Evolutionary conservation across 2,113 vertebrate species (phyloP), one percentile per base, ranked within the genome.

Genomic region (Paraplagusia blochii): DNA sequence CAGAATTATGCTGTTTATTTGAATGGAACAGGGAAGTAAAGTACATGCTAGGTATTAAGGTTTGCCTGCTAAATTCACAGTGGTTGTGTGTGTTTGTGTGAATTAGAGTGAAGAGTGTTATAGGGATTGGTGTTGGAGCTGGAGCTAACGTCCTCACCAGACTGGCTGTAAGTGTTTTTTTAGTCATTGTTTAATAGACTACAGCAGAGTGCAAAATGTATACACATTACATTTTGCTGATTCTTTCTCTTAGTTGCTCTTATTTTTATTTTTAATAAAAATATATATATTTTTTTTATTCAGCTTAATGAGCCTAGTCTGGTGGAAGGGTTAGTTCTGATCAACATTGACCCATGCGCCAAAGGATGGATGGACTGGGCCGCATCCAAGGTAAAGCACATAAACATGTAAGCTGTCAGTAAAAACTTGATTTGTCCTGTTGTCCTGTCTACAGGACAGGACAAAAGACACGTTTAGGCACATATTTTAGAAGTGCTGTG

Each of bases 321-420:
- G 45, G 95, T 98, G 39, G 96, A 99, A 63, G 95, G 93, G 39
- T 89, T 99, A 1, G 91, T 98, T 66, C 94, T 98, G 47, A 95
- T 99, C 80, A 96, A 99, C n/a, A 35, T 99, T 9, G 94, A 98
- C 83, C 93, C 95, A 0, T 97, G 94, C 72, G 95, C 94, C 52
- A 97, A 97, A 74, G 95, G 96, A 69, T 99, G 96, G 96, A 92
- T 98, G 69, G 94, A 97, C 77, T 98, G 96, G 96, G 96, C 96
- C 44, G 92, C 94, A 34, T 92, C 96, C 11, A 99, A 99, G 93
- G 95, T 98, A 17, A 29, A 9, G 0, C 53, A 7, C 17, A 0
- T 34, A 36, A 38, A 33, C 43, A 53, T 38, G 8, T 10, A 2
- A 52, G 35, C 17, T 50, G 47, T 44, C 42, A 53, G 8, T 2